phyloP scores from a whole-genome alignment of 2,888 invertebrate genomes.

The Drosophila glabriapex region DNA sequence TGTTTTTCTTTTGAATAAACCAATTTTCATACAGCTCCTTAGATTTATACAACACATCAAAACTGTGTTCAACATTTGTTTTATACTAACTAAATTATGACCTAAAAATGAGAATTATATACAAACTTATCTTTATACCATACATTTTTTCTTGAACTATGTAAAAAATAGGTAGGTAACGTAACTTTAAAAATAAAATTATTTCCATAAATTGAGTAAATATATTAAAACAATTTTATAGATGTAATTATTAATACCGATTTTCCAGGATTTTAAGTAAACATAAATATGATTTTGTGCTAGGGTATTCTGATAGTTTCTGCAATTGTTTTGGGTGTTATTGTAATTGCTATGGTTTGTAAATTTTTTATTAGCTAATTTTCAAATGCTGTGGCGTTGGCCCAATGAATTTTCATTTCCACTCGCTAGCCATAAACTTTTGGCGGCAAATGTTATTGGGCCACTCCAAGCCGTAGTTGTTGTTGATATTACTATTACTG shows the following conservation, averaged over 20 bases:
- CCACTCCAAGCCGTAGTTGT: conserved; percentile 41
- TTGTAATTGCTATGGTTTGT: conserved; percentile 60
- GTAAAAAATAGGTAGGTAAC: neutral
- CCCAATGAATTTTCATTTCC: conserved; percentile 70
- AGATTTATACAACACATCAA: neutral
- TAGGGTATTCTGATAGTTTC: conserved; percentile 2
- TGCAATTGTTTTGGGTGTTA: conserved; percentile 35
- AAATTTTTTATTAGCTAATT: conserved; percentile 63
- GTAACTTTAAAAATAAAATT: neutral
- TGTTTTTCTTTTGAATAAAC: neutral
- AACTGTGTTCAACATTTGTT: neutral
- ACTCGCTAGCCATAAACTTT: conserved; percentile 63
- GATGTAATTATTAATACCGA: neutral
- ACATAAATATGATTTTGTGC: neutral
- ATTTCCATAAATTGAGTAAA: neutral
- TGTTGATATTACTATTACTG: conserved; percentile 19
- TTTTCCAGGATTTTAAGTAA: too few relatives aligned
- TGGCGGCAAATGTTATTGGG: conserved; percentile 56
- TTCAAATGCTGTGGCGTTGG: conserved; percentile 51
- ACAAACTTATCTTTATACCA: too few relatives aligned
- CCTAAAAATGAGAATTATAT: too few relatives aligned
- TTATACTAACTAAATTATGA: too few relatives aligned
- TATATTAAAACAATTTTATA: neutral
- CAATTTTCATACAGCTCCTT: neutral
- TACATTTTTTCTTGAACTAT: too few relatives aligned